A percentile compares a stretch with the other conserved stretches of the same genome.
These are phyloP conservation scores for Amazona vittata DNA, from an alignment of 2,113 vertebrate genomes.

Conservation along the genomic window DNA sequence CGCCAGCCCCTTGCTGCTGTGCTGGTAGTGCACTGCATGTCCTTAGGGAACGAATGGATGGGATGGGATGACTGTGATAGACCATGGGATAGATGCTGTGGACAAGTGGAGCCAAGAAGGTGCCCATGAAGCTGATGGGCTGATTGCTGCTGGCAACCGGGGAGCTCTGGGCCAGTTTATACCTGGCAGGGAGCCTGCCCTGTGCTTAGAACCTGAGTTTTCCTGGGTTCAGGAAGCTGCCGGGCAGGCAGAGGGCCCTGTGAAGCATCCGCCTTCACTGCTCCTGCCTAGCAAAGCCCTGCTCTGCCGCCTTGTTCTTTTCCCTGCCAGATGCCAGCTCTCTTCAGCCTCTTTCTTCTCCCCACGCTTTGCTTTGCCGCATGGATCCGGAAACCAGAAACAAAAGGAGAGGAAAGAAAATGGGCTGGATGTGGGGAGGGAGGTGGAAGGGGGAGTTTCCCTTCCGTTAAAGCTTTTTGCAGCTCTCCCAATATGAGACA, in stretches of 20 bases:
- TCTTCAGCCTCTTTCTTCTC: constrained; percentile 56
- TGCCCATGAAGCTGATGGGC: accelerated
- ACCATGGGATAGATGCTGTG: accelerated
- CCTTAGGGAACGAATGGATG: neutral
- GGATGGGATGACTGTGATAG: accelerated
- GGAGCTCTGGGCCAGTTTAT: neutral
- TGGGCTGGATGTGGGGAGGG: constrained; percentile 7
- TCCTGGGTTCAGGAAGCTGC: neutral
- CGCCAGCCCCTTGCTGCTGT: accelerated
- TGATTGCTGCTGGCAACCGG: neutral
- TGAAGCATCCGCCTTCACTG: accelerated
- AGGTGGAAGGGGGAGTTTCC: neutral
- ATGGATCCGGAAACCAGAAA: constrained; percentile 52
- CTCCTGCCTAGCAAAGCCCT: neutral
- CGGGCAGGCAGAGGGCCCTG: neutral
- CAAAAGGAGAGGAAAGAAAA: constrained; percentile 63
- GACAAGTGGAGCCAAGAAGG: accelerated
- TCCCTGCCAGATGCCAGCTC: constrained; percentile 69
- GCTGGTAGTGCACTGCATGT: accelerated
- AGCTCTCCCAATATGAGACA: neutral
- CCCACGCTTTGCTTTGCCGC: constrained; percentile 53
- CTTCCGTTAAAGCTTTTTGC: constrained; percentile 34
- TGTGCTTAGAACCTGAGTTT: neutral
- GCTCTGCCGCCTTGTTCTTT: constrained; percentile 56
- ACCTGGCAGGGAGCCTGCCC: neutral